Evolutionary conservation across 2,888 invertebrate genomes (phyloP), one percentile per base, ranked within the genome.

Genomic region (Mesorhabditis spiculigera): DNA sequence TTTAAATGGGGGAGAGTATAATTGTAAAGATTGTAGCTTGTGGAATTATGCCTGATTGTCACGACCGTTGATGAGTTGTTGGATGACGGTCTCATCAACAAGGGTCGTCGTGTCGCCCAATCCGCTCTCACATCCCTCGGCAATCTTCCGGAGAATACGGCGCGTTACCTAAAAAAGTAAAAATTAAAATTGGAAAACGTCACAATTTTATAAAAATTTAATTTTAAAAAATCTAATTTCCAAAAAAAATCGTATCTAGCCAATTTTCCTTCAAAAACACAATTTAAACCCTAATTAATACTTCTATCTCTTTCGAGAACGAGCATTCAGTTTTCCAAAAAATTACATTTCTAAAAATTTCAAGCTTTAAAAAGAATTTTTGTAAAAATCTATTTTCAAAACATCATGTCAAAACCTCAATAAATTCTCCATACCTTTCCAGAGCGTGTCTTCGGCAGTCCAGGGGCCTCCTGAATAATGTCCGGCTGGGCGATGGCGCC

Each of bases 401-500:
- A 64, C 16, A n/a, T 28, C n/a, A 13, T n/a, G 28, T 64, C 16
- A n/a, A n/a, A 41, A n/a, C 10, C 64, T 16, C 10, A n/a, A 42
- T 65, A 42, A 42, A 16, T 67, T n/a, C 6, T 65, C 16, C 65
- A 4, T 42, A 75, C 96, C 88, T 98, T 98, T 3, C 98, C 98
- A 0, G 96, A 96, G 58, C 85, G 80, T 0, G 85, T 85, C 73
- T 85, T 85, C 0, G 98, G 98, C 75, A 98, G 89, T 0, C 92
- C 93, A 0, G 95, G 93, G 0, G 96, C 95, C 86, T 93, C 91
- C 78, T 98, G 97, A 71, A 98, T 91, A 58, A 92, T 91, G 86
- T 97, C 97, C 0, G 97, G 97, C 82, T 92, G 91, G 0, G 97
- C 97, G 87, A 98, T 95, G 0, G 96, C 93, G 2, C 97, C 97